Base-by-base conservation (phyloP, 2,888 invertebrate species). In the Hydriomena furcata region DNA sequence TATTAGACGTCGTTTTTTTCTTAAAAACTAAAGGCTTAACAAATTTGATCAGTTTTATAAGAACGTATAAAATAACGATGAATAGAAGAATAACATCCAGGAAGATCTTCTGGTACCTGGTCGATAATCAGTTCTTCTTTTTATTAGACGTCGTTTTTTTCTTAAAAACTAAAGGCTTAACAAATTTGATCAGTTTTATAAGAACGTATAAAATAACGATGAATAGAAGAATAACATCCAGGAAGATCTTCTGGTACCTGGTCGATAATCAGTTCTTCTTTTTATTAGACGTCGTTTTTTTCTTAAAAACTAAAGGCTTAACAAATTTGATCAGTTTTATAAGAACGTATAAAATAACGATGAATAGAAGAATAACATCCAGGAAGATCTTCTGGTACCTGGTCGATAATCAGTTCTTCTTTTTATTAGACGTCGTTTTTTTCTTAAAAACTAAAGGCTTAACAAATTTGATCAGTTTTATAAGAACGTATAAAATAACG, bases 41-140 rank as follows among this genome's bases (percentile, higher is more conserved):
- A 11, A 48, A 0, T 32, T 46, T 43, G 1, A 32, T 13, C 1
- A 34, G 5, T 38, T 42, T 55, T 21, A 37, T 25, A 2, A 52
- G 11, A 2, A 45, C 10, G 31, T 54, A 58, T 8, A 48, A 10
- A 7, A 13, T 5, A 10, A 40, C 12, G 8, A 32, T 28, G 6
- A 60, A 11, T 7, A 58, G 5, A 0, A 52, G 5, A 5, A 17
- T 37, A 2, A 69, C 55, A 48, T 81, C 79, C 1, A 81, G 53
- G 42, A 74, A 79, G 12, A 66, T 36, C 52, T 72, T 79, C 68
- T 79, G 75, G 65, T n/a, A n/a, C n/a, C n/a, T n/a, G n/a, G n/a
- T n/a, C n/a, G n/a, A n/a, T n/a, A n/a, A n/a, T n/a, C n/a, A n/a
- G n/a, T 43, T 31, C 10, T 28, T 45, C 44, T 58, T 54, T 30